phyloP scores from a whole-genome alignment of 2,797 vertebrate genomes.

The Smutsia temminckii region DNA sequence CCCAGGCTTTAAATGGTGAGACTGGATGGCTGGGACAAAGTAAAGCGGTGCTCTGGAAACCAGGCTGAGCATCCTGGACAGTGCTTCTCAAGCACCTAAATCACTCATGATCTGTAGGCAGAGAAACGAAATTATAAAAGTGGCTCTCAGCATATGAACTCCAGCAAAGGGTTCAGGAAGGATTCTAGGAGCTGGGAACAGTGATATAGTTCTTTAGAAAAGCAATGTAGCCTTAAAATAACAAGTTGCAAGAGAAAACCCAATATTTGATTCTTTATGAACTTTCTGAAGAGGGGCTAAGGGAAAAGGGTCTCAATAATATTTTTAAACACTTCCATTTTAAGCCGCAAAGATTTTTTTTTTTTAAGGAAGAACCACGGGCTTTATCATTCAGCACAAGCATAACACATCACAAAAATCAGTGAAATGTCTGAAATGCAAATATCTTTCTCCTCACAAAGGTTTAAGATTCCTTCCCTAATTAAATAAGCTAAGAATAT shows the following conservation, averaged over 20 bases:
- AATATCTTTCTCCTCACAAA: not conserved
- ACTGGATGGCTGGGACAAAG: not conserved
- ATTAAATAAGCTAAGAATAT: not conserved
- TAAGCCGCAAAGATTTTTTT: not conserved
- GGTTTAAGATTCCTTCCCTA: not conserved
- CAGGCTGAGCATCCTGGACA: not conserved
- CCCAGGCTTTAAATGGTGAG: not conserved
- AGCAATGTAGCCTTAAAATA: not conserved
- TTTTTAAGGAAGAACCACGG: not conserved
- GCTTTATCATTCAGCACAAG: not conserved
- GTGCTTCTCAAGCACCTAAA: not conserved
- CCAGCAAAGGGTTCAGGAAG: not conserved
- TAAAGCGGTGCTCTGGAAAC: not conserved
- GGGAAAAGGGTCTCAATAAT: not conserved
- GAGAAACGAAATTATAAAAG: not conserved
- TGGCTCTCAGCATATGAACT: not conserved
- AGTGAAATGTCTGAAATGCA: slow-evolving; percentile 16
- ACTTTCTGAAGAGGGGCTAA: not conserved
- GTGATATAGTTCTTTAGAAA: not conserved
- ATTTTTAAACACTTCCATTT: not conserved
- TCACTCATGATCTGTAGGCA: not conserved
- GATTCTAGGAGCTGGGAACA: not conserved
- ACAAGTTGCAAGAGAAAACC: not conserved
- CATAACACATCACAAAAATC: not conserved
- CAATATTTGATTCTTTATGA: not conserved